Evolutionary conservation across 2,888 invertebrate species (phyloP).

Genomic region (Pomacea canaliculata): DNA sequence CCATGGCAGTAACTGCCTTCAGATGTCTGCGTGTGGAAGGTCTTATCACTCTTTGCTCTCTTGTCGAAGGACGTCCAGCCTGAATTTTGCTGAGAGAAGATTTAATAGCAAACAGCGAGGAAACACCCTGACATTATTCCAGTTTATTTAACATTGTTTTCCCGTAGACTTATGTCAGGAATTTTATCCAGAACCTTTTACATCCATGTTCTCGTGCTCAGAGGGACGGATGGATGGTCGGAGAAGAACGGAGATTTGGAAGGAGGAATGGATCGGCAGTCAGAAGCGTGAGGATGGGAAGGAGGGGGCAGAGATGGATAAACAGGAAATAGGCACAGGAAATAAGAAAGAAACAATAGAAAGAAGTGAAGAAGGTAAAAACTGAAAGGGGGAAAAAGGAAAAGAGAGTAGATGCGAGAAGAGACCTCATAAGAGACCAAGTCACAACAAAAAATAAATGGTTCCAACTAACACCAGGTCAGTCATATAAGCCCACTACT

Average conservation of each 20-base stretch:
- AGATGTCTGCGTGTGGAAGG: too few species aligned
- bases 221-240: not conserved
- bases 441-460: not conserved
- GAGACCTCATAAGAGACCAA: not conserved
- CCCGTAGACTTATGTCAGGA: too few species aligned
- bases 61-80: too few species aligned
- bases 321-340: not conserved
- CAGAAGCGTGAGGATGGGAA: not conserved
- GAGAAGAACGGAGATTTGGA: not conserved
- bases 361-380: not conserved
- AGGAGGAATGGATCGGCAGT: conserved; percentile 2
- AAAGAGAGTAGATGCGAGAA: not conserved
- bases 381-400: not conserved
- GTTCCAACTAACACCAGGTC: not conserved
- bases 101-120: too few species aligned
- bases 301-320: not conserved
- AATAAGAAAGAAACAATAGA: not conserved
- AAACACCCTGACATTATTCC: too few species aligned
- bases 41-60: too few species aligned
- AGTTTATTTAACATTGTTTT: too few species aligned
- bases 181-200: too few species aligned
- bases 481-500: not conserved
- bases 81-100: too few species aligned
- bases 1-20: too few species aligned
- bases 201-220: not conserved